Conservation (phyloP, 2,888 invertebrate genomes). For the Endomychus coccineus region DNA sequence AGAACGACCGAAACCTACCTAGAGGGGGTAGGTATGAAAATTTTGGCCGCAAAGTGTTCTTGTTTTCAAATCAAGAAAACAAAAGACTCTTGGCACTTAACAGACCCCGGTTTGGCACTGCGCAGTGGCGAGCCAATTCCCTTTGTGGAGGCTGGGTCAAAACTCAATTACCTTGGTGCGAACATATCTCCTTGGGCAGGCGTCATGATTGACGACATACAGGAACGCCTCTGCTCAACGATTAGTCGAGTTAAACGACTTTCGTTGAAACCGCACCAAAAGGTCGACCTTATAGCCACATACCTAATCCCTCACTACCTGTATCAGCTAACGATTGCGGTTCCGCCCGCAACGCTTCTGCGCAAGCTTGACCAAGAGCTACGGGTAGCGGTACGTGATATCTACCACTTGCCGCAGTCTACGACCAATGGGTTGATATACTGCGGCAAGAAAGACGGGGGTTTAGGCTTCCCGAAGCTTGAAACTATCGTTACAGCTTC, state of each 20-base stretch:
- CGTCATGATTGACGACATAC: too few relatives aligned
- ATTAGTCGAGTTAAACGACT: too few relatives aligned
- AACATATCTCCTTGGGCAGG: constrained; percentile 30
- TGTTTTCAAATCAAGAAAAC: constrained; percentile 21
- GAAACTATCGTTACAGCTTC: constrained; percentile 20
- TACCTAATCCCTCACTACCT: constrained; percentile 38
- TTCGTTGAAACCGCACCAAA: constrained; percentile 40
- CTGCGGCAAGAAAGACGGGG: constrained; percentile 30
- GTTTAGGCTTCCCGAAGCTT: constrained; percentile 31
- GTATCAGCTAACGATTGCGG: constrained; percentile 34
- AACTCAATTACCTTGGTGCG: constrained; percentile 31
- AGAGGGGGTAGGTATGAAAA: constrained; percentile 25
- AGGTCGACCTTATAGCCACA: constrained; percentile 32
- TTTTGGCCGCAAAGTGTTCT: constrained; percentile 18
- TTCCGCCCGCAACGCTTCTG: constrained; percentile 18
- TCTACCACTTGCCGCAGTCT: constrained; percentile 28
- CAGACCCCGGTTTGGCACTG: constrained; percentile 25
- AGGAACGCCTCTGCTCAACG: too few relatives aligned
- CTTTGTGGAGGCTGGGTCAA: constrained; percentile 20
- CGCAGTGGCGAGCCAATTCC: constrained; percentile 23
- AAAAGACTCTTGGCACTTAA: constrained; percentile 29
- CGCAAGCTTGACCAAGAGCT: constrained; percentile 27
- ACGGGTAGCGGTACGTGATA: constrained; percentile 24
- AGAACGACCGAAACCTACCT: constrained; percentile 23
- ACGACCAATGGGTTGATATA: constrained; percentile 27